Evolutionary conservation across 2,888 invertebrate genomes (phyloP).

Genomic region (Apodemia zela): DNA sequence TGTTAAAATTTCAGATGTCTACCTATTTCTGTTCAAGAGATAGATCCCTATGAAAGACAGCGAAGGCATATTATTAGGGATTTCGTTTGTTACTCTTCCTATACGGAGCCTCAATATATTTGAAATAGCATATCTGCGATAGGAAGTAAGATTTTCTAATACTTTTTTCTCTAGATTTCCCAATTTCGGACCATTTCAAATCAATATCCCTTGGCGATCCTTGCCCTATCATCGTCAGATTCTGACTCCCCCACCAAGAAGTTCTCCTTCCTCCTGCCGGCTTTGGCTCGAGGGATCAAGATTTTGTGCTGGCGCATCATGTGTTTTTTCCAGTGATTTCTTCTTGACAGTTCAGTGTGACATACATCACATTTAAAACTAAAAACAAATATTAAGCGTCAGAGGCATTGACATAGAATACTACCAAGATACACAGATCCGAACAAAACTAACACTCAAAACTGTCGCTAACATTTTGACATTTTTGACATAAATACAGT

Average conservation of each 20-base stretch:
- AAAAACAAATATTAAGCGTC: not conserved
- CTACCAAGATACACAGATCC: no score
- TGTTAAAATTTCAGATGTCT: no score
- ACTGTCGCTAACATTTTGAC: no score
- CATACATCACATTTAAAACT: constrained; percentile 10
- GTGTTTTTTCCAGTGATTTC: constrained; percentile 9
- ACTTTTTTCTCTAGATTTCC: not conserved
- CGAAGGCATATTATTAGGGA: no score
- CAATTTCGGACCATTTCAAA: not conserved
- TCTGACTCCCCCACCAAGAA: not conserved
- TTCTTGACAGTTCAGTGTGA: not conserved
- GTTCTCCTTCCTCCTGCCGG: not conserved
- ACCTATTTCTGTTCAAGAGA: no score
- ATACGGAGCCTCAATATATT: no score
- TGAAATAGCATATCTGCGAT: no score
- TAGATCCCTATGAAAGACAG: no score
- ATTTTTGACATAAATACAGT: no score
- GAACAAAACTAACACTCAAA: no score
- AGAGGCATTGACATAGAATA: not conserved
- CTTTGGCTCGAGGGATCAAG: not conserved
- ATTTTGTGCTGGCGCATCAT: constrained; percentile 1
- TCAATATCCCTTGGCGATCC: not conserved
- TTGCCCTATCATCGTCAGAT: not conserved
- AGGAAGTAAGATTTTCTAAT: no score
- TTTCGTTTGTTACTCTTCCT: no score